Percentiles rank a stretch among this genome's conserved stretches.
phyloP scores from a whole-genome alignment of 2,113 vertebrate genomes.

The Cyanoramphus novaezelandiae region DNA sequence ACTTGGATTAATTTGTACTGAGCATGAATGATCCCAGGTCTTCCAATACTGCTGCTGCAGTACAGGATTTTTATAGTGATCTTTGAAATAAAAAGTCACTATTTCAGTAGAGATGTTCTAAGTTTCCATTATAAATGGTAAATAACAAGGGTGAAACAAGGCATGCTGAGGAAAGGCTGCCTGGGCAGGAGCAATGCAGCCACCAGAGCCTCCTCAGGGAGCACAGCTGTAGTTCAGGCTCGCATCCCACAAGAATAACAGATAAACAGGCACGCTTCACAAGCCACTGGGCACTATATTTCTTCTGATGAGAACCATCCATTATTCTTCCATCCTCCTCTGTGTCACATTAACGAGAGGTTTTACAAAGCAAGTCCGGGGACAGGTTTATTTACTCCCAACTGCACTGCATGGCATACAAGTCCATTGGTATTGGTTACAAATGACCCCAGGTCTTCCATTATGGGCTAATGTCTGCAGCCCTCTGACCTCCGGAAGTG shows the following conservation, averaged over 20 bases:
- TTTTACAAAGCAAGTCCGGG: conserved; percentile 6
- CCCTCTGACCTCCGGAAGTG: conserved; percentile 80
- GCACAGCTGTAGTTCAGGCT: neutral
- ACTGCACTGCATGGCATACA: neutral
- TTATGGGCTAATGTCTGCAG: conserved; percentile 67
- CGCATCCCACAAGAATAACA: conserved; percentile 34
- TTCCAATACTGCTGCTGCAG: neutral
- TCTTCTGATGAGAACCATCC: conserved; percentile 33
- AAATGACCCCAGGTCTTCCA: conserved; percentile 61
- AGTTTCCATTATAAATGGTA: neutral
- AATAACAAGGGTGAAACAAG: neutral
- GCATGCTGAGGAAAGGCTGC: neutral
- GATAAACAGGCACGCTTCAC: neutral
- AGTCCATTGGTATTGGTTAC: conserved; percentile 22
- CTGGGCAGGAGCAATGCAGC: neutral
- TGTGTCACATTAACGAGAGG: neutral
- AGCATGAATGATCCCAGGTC: neutral
- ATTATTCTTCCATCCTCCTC: conserved; percentile 28
- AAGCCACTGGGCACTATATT: conserved; percentile 37
- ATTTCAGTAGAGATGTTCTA: neutral
- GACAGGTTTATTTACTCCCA: conserved; percentile 50
- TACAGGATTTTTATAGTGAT: neutral
- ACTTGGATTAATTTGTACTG: neutral
- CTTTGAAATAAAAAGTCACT: neutral
- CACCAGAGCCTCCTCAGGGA: neutral